Evolutionary conservation across 2,888 invertebrate genomes (phyloP), one percentile per base, ranked within the genome.

Genomic region (Bugulina stolonifera): DNA sequence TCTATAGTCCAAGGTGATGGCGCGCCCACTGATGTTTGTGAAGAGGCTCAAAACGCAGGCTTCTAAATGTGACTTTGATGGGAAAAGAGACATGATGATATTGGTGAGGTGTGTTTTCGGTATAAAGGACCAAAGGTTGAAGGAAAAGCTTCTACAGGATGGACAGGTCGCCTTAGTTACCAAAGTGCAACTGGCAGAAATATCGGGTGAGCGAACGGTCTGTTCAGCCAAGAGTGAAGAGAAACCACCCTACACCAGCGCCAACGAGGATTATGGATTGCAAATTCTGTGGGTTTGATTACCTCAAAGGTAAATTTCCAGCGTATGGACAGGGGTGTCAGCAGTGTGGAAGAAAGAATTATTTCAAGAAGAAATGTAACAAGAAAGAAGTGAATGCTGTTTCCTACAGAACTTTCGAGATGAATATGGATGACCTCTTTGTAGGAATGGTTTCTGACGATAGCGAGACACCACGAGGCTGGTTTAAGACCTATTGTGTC

Each of bases 21-120:
- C 14, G 64, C 25, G 34, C 29, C 64, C 27, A 64, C 32, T 32
- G 64, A 64, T 34, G 64, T 64, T 64, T 64, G 64, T 64, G n/a
- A 64, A 64, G 34, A 22, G n/a, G 32, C n/a, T 64, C 3, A 27
- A 64, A 27, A 34, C 64, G 2, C 64, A 64, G n/a, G 64, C 64
- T 29, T 2, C 5, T 27, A 64, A 29, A 27, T 64, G 64, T 64
- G 64, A 64, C 2, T 64, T 64, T 64, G 34, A 27, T 2, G 64
- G 27, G 22, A n/a, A 57, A 25, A 57, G 25, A 18, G 5, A 64
- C 2, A 32, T 64, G 5, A 27, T 64, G 64, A 64, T 64, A 29
- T n/a, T 64, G 18, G 27, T 25, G 10, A 2, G 32, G 10, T 64
- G 64, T 64, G 64, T 64, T 32, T 64, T 32, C 32, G 64, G 29